Percentiles rank a stretch among this genome's conserved stretches.
These are phyloP conservation scores for Benitochromis conjunctus DNA, from an alignment of 2,113 vertebrate species.

Conservation along the genomic window DNA sequence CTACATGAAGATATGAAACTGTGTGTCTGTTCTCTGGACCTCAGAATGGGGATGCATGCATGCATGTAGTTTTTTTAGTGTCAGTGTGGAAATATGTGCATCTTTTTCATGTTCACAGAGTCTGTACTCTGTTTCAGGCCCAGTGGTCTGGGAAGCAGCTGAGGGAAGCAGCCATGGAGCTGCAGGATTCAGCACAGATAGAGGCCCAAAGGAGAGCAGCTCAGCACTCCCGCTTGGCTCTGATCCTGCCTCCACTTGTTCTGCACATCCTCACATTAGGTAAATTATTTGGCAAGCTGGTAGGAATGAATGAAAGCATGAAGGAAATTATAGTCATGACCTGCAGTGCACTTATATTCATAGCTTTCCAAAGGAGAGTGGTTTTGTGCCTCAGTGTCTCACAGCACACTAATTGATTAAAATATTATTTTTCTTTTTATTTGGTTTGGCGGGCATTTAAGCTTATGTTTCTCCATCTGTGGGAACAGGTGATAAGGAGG, in stretches of 20 bases:
- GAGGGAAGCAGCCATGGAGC: slow-evolving; percentile 53
- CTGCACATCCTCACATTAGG: slow-evolving; percentile 63
- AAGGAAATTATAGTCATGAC: background rate
- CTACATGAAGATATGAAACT: background rate
- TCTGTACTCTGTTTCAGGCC: slow-evolving; percentile 17
- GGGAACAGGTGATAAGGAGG: slow-evolving; percentile 76
- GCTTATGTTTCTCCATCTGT: background rate
- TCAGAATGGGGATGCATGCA: background rate
- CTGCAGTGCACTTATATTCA: background rate
- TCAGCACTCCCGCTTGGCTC: slow-evolving; percentile 44
- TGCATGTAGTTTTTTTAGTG: background rate
- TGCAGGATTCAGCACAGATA: slow-evolving; percentile 55
- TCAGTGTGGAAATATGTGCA: background rate
- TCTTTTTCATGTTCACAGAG: background rate
- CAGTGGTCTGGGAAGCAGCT: slow-evolving; percentile 63
- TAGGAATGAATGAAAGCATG: background rate
- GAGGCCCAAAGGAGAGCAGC: slow-evolving; percentile 70
- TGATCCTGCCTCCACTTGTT: slow-evolving; percentile 59
- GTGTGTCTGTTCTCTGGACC: background rate
- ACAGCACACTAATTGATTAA: background rate
- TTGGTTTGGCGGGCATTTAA: background rate
- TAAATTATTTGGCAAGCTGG: slow-evolving; percentile 18
- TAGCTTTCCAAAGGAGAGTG: background rate
- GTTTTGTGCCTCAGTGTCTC: background rate
- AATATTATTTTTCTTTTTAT: background rate